Base-by-base conservation (phyloP, 1,140 invertebrate species). In the Leptinotarsa undecemlineata region DNA sequence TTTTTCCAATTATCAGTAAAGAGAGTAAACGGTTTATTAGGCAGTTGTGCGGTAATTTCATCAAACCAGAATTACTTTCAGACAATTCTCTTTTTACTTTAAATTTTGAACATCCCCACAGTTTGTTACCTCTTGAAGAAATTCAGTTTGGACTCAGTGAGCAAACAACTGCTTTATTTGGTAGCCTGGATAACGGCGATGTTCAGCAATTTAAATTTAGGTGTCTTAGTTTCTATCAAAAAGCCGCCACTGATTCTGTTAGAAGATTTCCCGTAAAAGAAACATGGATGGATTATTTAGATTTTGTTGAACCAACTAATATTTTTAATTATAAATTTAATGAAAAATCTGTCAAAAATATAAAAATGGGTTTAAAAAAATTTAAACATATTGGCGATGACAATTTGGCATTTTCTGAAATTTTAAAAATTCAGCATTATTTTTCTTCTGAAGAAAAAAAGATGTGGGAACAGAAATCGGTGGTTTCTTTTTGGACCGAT, bases 1-100 rank as follows among this genome's bases (percentile, higher is more conserved):
- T 84, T 20, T 68, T 85, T 26, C 23, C 17, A 68, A 83, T 71
- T 76, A 75, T 71, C 17, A 84, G 48, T 77, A 82, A 77, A 68
- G 72, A 74, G 73, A 76, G 71, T 71, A 67, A 33, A 76, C 47
- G 77, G 78, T 15, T 47, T 80, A 21, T 21, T 77, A 71, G 23
- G 66, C 57, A 11, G n/a, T 63, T 77, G 67, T 66, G 21, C 14
- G 13, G 17, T 23, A 74, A 77, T 73, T 77, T 20, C 66, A 63
- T 77, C 14, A 68, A 64, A 26, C 33, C 47, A 68, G n/a, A 68
- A 23, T 42, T 75, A 3, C 57, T 60, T 68, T 23, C 33, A 68
- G 48, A 73, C 17, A 20, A 63, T 26, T 26, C 23, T 26, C 23
- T 26, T 26, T 26, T 26, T 26, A 72, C 26, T 47, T 72, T 77